Conservation (phyloP, 2,888 invertebrate species). For the Orchestes rusci region DNA sequence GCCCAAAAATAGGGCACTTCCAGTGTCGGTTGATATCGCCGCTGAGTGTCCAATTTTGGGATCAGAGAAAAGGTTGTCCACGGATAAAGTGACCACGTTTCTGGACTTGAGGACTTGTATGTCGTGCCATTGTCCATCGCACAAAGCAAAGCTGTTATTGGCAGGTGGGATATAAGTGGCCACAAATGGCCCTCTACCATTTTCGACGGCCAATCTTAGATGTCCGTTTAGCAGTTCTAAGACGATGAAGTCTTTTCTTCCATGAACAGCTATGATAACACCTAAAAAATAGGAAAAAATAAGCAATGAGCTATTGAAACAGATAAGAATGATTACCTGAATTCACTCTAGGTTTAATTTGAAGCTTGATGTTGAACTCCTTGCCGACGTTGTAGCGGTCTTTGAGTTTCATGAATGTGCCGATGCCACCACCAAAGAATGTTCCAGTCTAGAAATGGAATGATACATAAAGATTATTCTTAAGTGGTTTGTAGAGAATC, state of each 20-base stretch:
- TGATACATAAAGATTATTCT: no score
- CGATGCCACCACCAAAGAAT: slow-evolving; percentile 71
- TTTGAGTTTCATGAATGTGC: slow-evolving; percentile 61
- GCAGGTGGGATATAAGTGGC: slow-evolving; percentile 59
- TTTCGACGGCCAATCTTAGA: slow-evolving; percentile 75
- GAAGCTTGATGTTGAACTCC: slow-evolving; percentile 72
- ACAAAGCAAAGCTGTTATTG: slow-evolving; percentile 59
- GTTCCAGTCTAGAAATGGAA: slow-evolving; percentile 54
- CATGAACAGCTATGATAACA: slow-evolving; percentile 78
- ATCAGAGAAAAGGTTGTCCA: slow-evolving; percentile 71
- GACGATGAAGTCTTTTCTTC: slow-evolving; percentile 73
- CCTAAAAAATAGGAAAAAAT: slow-evolving; percentile 6
- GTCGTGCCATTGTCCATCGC: slow-evolving; percentile 94
- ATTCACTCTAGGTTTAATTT: slow-evolving; percentile 77
- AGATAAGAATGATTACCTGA: slow-evolving; percentile 51
- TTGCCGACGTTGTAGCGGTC: slow-evolving; percentile 74
- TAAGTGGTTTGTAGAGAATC: no score
- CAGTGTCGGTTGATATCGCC: slow-evolving; percentile 68
- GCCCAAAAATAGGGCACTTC: slow-evolving; percentile 83
- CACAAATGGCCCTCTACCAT: slow-evolving; percentile 72
- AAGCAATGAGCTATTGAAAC: neutral
- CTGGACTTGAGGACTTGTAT: slow-evolving; percentile 83
- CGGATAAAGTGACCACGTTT: slow-evolving; percentile 79
- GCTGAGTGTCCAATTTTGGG: slow-evolving; percentile 58
- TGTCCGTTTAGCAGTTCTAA: slow-evolving; percentile 83